Base-by-base conservation (phyloP, 2,888 invertebrate genomes). In the Heliconius ethilla region DNA sequence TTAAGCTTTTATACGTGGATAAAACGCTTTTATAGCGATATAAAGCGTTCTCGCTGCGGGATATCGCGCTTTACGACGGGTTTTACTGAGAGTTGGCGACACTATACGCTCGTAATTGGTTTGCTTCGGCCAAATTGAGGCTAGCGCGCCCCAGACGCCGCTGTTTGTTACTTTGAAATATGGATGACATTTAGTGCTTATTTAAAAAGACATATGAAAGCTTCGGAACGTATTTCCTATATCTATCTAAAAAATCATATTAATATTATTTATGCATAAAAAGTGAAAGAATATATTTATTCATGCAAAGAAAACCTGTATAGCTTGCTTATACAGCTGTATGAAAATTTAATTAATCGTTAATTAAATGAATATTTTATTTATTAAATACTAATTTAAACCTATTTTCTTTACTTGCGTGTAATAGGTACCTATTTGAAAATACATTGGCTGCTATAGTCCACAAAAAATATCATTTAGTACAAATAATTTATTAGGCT, bases 1-100 rank as follows among this genome's bases (percentile, higher is more conserved):
- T 93, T 93, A 92, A 94, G 94, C 93, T 94, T 94, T 94, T 94
- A 93, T 93, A 92, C 92, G 93, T 92, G 92, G 92, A 93, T 94
- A 92, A 94, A 94, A 92, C 92, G 94, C 93, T 93, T 93, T 94
- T 93, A 94, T 93, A 89, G 92, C 90, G 92, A 92, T 91, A 94
- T 94, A 93, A 94, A 94, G 91, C 90, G 92, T 92, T 92, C 92
- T 90, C 92, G 90, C 92, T 87, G 92, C 91, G 93, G 93, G 90
- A 91, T 92, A 90, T 93, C 91, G 88, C 91, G 91, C 91, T 93
- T 94, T 93, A 93, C 91, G 91, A 90, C 88, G 88, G 90, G 89
- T 90, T 93, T 92, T 89, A 91, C 93, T 92, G 91, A 91, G 92
- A 92, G 88, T 93, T 92, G 91, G 91, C 91, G 93, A 91, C 91